Percentiles rank a stretch among this genome's conserved stretches.
Evolutionary conservation across 1,140 invertebrate species (phyloP).

Genomic region (Drosophila serrata): DNA sequence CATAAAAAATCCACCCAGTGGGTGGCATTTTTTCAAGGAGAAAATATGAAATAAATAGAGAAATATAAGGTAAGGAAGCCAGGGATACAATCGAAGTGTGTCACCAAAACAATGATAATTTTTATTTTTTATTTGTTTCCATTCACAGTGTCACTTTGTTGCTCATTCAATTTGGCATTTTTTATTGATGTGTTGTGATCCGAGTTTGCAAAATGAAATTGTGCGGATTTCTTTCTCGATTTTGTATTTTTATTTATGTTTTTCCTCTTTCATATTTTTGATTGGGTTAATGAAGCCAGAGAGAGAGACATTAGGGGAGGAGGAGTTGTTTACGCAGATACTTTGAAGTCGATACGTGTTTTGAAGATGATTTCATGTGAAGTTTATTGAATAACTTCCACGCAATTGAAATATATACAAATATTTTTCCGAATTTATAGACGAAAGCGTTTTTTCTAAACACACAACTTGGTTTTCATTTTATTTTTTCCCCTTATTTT

Average conservation of each 20-base stretch:
- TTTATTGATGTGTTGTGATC: conserved; percentile 76
- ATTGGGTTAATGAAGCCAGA: conserved; percentile 35
- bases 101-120: conserved; percentile 53
- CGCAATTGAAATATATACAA: not conserved
- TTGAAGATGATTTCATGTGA: conserved; percentile 8
- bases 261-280: conserved; percentile 20
- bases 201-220: conserved; percentile 45
- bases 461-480: not conserved
- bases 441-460: not conserved
- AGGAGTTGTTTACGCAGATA: conserved; percentile 24
- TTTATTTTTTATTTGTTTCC: conserved; percentile 27
- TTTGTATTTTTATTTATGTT: conserved; percentile 25
- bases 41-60: conserved; percentile 8
- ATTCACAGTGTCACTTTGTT: conserved; percentile 19
- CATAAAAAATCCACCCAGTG: conserved; percentile 39
- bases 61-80: not conserved
- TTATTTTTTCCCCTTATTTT: not conserved
- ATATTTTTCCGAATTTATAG: not conserved
- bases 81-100: conserved; percentile 14
- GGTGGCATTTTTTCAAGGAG: conserved; percentile 22
- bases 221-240: conserved; percentile 14
- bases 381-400: conserved; percentile 16
- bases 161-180: conserved; percentile 63
- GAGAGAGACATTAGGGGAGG: not conserved
- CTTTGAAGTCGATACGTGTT: conserved; percentile 17